These are phyloP conservation scores for Drosophila lowei DNA, from an alignment of 1,140 invertebrate species.

Conservation along the genomic window DNA sequence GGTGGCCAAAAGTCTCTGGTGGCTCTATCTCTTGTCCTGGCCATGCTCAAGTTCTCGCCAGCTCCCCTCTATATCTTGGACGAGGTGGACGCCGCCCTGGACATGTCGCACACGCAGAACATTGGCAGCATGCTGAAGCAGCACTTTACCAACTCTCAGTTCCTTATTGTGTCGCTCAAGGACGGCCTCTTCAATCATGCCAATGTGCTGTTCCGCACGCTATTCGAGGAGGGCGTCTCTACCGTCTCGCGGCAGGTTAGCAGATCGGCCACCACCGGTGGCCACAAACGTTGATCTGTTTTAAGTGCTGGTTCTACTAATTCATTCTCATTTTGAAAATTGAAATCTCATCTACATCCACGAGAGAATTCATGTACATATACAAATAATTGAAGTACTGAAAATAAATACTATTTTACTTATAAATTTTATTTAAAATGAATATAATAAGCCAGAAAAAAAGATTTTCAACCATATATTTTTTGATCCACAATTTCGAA, in stretches of 20 bases:
- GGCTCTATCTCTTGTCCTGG: conserved; percentile 97
- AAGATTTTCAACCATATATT: too few species aligned
- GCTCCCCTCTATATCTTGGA: conserved; percentile 99
- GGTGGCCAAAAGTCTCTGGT: conserved; percentile 98
- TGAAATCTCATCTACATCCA: background rate
- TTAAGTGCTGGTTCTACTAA: too few species aligned
- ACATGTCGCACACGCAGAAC: conserved; percentile 99
- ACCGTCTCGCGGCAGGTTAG: conserved; percentile 89
- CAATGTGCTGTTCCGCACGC: conserved; percentile 97
- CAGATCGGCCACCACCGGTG: conserved; percentile 9
- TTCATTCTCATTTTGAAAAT: background rate
- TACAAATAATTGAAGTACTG: too few species aligned
- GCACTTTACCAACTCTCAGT: conserved; percentile 98
- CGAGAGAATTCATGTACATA: too few species aligned
- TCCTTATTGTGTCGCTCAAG: conserved; percentile 99
- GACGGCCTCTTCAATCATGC: conserved; percentile 99
- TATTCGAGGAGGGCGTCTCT: conserved; percentile 98
- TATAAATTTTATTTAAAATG: too few species aligned
- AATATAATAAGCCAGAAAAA: too few species aligned
- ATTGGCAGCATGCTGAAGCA: conserved; percentile 97
- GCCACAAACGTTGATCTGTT: conserved; percentile 35
- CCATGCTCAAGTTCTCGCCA: conserved; percentile 98
- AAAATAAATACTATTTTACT: too few species aligned
- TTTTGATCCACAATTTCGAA: too few species aligned
- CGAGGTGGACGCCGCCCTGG: conserved; percentile 99